Evolutionary conservation across 2,113 vertebrate species (phyloP).

Genomic region (Hylia prasina): DNA sequence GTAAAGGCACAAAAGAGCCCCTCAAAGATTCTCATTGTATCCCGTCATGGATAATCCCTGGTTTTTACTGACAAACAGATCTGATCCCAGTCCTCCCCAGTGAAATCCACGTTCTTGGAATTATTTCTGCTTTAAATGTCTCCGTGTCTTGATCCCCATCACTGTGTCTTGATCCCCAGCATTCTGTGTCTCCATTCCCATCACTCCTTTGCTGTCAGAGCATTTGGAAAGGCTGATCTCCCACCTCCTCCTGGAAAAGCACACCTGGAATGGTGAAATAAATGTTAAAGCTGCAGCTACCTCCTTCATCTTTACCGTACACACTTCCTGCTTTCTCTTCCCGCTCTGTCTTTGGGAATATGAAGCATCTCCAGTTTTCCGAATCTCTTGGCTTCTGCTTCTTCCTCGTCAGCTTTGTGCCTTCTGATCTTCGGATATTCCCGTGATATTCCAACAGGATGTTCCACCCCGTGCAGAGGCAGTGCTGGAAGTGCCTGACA

Average conservation of each 20-base stretch:
- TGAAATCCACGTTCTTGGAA: neutral
- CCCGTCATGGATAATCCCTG: accelerated
- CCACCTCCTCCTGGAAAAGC: neutral
- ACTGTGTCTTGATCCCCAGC: neutral
- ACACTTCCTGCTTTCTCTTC: neutral
- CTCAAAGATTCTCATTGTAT: neutral
- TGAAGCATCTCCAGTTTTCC: neutral
- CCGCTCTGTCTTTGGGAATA: neutral
- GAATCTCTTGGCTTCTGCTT: neutral
- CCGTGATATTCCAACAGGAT: neutral
- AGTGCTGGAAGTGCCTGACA: neutral
- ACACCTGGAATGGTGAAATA: neutral
- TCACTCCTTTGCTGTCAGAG: neutral
- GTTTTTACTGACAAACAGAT: neutral
- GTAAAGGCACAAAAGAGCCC: neutral
- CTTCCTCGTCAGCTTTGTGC: neutral
- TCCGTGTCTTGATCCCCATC: neutral
- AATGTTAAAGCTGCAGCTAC: neutral
- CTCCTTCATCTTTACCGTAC: neutral
- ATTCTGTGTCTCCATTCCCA: neutral
- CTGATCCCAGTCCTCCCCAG: neutral
- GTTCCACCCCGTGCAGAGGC: neutral
- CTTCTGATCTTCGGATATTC: neutral
- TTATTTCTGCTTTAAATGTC: neutral
- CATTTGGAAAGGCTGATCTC: neutral